Evolutionary conservation across 2,113 vertebrate species (phyloP), one percentile per base, ranked within the genome.

Genomic region (Malurus cyaneus): DNA sequence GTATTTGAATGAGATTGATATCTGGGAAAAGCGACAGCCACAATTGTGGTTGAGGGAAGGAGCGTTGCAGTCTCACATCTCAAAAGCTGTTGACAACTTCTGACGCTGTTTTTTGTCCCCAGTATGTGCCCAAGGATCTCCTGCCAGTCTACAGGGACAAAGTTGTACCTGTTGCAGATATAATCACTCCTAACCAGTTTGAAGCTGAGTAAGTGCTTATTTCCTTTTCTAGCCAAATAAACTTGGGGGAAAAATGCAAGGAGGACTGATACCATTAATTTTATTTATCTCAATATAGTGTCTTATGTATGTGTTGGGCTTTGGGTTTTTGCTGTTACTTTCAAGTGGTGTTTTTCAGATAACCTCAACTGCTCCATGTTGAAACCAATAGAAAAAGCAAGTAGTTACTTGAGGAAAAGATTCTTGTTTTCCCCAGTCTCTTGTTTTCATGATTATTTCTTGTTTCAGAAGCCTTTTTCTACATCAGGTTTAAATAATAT

Each of bases 151-250:
- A 99, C 94, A 99, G 98, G 92, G 98, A 99, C 83, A 99, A 98
- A 95, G 99, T 99, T 69, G 99, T 99, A 53, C 99, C 99, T 1
- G 98, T 99, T 8, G 99, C 99, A 6, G 99, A 99, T 96, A 99
- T 99, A 86, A 99, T 99, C 64, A 99, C 99, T 59, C 99, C 99
- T 14, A 99, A 99, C 97, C 99, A 99, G 97, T 99, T 99, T 92
- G 99, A 99, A 94, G 99, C 99, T 3, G 99, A 99, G 99, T 99
- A 96, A 99, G 99, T 99, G 36, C 49, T 72, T 41, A 17, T 28
- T 82, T 80, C 4, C 12, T 89, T 92, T 72, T 36, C 18, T 13
- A 69, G 17, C 15, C 32, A 46, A n/a, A 29, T 18, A 47, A 56
- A 54, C 11, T 11, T 11, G 65, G 36, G 19, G 26, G 17, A 3